Evolutionary conservation across 2,797 vertebrate genomes (phyloP).

Genomic region (Sebastes vulpes): DNA sequence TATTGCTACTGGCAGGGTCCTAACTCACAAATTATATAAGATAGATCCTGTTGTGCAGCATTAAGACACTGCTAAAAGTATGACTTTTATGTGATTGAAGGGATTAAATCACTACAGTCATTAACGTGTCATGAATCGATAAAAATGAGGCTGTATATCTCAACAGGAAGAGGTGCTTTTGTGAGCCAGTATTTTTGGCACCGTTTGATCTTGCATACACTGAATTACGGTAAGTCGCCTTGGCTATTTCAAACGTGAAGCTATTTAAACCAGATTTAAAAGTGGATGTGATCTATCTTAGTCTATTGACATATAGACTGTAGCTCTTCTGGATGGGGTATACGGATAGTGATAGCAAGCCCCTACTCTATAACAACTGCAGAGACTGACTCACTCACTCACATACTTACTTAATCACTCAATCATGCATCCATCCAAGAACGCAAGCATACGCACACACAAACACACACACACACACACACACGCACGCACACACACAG

Average conservation of each 20-base stretch:
- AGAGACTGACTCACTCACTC: slow-evolving; percentile 7
- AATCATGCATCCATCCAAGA: neutral
- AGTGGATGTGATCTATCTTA: slow-evolving; percentile 10
- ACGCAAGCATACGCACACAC: neutral
- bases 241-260: neutral
- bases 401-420: neutral
- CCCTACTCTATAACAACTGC: neutral
- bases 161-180: neutral
- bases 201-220: neutral
- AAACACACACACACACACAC: neutral
- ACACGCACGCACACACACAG: neutral
- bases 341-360: neutral
- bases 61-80: neutral
- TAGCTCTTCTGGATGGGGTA: neutral
- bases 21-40: neutral
- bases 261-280: neutral
- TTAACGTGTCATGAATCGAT: neutral
- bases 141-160: neutral
- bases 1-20: neutral
- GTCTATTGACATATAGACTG: neutral
- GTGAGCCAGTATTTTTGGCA: neutral
- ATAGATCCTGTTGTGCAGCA: neutral
- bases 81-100: neutral
- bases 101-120: neutral
- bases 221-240: neutral